phyloP scores from a whole-genome alignment of 1,140 invertebrate species.

The Neodiprion pinetum region DNA sequence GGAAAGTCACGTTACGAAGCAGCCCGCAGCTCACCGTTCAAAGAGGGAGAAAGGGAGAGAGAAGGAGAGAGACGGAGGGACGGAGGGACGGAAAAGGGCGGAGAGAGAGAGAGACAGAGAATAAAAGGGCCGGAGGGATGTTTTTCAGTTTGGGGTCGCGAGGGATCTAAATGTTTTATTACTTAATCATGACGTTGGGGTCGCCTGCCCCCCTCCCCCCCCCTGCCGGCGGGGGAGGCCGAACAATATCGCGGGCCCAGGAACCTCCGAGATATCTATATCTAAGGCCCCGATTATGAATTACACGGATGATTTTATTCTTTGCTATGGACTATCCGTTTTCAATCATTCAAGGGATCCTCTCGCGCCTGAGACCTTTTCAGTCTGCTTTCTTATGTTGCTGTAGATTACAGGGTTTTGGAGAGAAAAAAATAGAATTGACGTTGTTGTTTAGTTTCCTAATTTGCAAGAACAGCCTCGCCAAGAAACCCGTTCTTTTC shows the following conservation, averaged over 20 bases:
- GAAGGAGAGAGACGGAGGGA: constrained; percentile 29
- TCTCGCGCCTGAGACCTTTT: too few relatives aligned
- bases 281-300: too few relatives aligned
- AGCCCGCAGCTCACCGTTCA: not conserved
- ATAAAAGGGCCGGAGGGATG: constrained; percentile 37
- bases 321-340: too few relatives aligned
- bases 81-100: not conserved
- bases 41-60: constrained; percentile 29
- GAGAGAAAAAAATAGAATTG: too few relatives aligned
- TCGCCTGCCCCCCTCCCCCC: not conserved
- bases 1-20: constrained; percentile 35
- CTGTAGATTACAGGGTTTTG: too few relatives aligned
- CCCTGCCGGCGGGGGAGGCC: not conserved
- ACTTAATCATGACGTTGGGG: constrained; percentile 57
- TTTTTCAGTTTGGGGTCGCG: constrained; percentile 46
- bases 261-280: not conserved
- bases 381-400: too few relatives aligned
- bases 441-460: too few relatives aligned
- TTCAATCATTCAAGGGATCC: too few relatives aligned
- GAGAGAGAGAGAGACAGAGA: not conserved
- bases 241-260: not conserved
- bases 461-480: too few relatives aligned
- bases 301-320: too few relatives aligned
- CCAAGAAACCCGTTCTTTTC: too few relatives aligned
- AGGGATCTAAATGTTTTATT: constrained; percentile 58